A percentile compares a stretch with the other conserved stretches of the same genome.
Evolutionary conservation across 2,113 vertebrate species (phyloP).

Genomic region (Pygathrix nemaeus): DNA sequence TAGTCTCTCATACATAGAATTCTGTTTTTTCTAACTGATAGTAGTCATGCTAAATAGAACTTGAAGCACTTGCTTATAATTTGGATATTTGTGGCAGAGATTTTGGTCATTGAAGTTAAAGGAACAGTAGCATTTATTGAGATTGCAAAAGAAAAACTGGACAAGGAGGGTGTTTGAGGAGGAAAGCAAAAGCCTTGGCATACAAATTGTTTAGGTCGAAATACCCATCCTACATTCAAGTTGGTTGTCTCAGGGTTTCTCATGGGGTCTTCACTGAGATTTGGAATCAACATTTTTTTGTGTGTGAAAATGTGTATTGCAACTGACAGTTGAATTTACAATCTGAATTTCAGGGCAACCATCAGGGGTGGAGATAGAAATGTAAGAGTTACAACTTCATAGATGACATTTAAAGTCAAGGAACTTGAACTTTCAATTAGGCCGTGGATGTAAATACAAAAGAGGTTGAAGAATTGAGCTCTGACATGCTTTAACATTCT

Average conservation of each 20-base stretch:
- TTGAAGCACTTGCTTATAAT: not conserved
- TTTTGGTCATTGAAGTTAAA: not conserved
- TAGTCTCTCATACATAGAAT: not conserved
- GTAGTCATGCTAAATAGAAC: not conserved
- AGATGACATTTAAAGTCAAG: not conserved
- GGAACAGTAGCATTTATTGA: not conserved
- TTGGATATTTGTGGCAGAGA: not conserved
- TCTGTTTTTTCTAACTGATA: not conserved
- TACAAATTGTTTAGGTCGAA: not conserved
- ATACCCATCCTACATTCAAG: fast-evolving
- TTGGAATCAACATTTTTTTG: not conserved
- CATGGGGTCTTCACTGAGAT: not conserved
- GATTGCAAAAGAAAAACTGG: not conserved
- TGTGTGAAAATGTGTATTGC: not conserved
- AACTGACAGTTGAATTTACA: not conserved
- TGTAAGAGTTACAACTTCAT: not conserved
- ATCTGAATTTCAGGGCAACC: not conserved
- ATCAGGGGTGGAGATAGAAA: not conserved
- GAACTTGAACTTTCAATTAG: not conserved
- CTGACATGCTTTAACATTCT: not conserved
- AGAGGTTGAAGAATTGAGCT: not conserved
- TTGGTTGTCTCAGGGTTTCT: not conserved
- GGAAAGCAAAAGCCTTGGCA: not conserved
- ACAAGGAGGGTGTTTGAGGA: not conserved
- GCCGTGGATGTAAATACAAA: not conserved